These are phyloP conservation scores for Belgica antarctica DNA, from an alignment of 2,888 invertebrate species.

Conservation along the genomic window DNA sequence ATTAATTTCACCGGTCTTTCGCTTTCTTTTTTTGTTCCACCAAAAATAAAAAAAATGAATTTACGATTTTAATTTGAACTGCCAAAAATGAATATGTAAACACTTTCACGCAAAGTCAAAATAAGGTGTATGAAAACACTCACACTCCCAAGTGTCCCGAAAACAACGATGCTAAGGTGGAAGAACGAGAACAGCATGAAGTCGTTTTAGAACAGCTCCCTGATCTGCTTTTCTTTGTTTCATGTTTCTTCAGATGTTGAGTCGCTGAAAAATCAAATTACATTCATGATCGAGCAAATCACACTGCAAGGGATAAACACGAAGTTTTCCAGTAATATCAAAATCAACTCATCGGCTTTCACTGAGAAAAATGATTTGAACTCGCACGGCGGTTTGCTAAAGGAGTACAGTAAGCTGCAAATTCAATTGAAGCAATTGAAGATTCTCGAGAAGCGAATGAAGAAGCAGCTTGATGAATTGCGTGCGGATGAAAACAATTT, in stretches of 20 bases:
- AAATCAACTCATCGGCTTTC: constrained; percentile 42
- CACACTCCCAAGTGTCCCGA: too few relatives aligned
- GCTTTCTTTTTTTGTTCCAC: too few relatives aligned
- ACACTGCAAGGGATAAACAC: constrained; percentile 47
- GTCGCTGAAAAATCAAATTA: constrained; percentile 47
- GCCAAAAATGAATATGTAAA: too few relatives aligned
- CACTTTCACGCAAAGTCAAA: too few relatives aligned
- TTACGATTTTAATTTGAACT: too few relatives aligned
- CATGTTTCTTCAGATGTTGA: constrained; percentile 46
- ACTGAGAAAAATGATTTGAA: constrained; percentile 46
- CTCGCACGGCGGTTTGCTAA: constrained; percentile 46
- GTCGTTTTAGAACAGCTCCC: too few relatives aligned
- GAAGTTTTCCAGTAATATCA: constrained; percentile 45
- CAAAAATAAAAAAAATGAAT: too few relatives aligned
- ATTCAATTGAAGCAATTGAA: constrained; percentile 48
- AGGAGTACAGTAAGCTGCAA: constrained; percentile 47
- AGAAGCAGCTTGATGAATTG: constrained; percentile 45
- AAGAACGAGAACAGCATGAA: too few relatives aligned
- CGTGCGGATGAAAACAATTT: constrained; percentile 45
- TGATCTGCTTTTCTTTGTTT: too few relatives aligned
- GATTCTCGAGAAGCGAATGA: constrained; percentile 46
- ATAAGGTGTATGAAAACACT: too few relatives aligned
- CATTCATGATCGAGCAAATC: constrained; percentile 47
- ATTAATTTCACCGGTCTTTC: too few relatives aligned
- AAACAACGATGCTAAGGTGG: too few relatives aligned